These are phyloP conservation scores for Poeciliopsis infans DNA, from an alignment of 2,797 vertebrate species.

Conservation along the genomic window DNA sequence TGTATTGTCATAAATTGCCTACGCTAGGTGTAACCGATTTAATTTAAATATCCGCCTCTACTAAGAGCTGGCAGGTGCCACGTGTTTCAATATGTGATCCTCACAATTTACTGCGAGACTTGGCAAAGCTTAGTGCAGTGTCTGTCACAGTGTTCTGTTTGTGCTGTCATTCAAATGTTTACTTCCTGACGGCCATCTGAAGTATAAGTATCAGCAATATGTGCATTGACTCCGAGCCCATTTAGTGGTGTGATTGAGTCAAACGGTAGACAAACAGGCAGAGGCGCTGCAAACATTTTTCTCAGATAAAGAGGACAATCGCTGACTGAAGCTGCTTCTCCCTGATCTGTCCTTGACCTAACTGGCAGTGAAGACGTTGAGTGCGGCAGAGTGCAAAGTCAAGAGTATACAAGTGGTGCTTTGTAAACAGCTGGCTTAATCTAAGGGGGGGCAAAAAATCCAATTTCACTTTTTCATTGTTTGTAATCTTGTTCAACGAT, in stretches of 20 bases:
- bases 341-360: slow-evolving; percentile 57
- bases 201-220: slow-evolving; percentile 69
- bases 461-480: slow-evolving; percentile 4
- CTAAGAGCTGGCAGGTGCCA: slow-evolving; percentile 24
- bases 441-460: not conserved
- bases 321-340: slow-evolving; percentile 27
- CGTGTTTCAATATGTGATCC: slow-evolving; percentile 18
- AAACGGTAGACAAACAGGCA: slow-evolving; percentile 62
- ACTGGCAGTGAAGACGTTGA: slow-evolving; percentile 4
- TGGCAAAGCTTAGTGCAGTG: slow-evolving; percentile 35
- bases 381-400: not conserved
- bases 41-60: slow-evolving; percentile 29
- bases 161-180: slow-evolving; percentile 73
- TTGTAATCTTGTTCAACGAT: not conserved
- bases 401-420: slow-evolving; percentile 2
- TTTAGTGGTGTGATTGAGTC: slow-evolving; percentile 63
- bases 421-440: slow-evolving; percentile 11
- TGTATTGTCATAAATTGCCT: slow-evolving; percentile 39
- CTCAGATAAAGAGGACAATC: slow-evolving; percentile 47
- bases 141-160: slow-evolving; percentile 56
- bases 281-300: slow-evolving; percentile 31
- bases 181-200: slow-evolving; percentile 62
- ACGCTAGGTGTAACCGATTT: slow-evolving; percentile 21
- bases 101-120: slow-evolving; percentile 47
- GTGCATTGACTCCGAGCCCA: slow-evolving; percentile 60